A percentile compares a stretch with the other conserved stretches of the same genome.
Evolutionary conservation across 2,113 vertebrate species (phyloP).

Genomic region (Natator depressus): DNA sequence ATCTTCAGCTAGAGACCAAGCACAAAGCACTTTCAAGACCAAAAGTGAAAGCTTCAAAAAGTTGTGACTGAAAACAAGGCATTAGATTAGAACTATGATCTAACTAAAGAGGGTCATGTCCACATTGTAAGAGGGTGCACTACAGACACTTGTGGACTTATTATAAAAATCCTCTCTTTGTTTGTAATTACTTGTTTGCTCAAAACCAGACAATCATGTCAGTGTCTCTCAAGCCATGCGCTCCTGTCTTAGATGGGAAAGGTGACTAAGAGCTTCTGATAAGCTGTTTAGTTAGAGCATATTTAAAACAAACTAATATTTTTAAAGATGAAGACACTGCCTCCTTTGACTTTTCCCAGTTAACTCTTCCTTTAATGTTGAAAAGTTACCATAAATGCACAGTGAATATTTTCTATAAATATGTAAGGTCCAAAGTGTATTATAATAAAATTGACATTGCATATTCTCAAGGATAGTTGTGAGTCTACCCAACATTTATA

Average conservation of each 20-base stretch:
- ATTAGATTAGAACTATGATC: not conserved
- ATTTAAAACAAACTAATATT: not conserved
- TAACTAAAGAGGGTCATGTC: not conserved
- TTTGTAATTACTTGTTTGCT: not conserved
- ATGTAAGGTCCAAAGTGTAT: not conserved
- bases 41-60: not conserved
- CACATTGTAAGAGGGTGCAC: not conserved
- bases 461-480: accelerated
- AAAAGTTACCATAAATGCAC: not conserved
- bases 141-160: not conserved
- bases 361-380: not conserved
- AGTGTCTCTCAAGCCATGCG: not conserved
- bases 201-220: not conserved
- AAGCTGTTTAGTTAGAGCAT: too few relatives aligned
- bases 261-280: not conserved
- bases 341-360: accelerated
- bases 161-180: not conserved
- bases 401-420: not conserved
- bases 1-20: not conserved
- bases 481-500: not conserved
- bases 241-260: too few relatives aligned
- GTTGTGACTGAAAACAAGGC: not conserved
- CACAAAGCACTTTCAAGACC: not conserved
- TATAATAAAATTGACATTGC: not conserved
- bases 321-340: not conserved